Conservation (phyloP, 2,888 invertebrate species). For the Keiferia lycopersicella region DNA sequence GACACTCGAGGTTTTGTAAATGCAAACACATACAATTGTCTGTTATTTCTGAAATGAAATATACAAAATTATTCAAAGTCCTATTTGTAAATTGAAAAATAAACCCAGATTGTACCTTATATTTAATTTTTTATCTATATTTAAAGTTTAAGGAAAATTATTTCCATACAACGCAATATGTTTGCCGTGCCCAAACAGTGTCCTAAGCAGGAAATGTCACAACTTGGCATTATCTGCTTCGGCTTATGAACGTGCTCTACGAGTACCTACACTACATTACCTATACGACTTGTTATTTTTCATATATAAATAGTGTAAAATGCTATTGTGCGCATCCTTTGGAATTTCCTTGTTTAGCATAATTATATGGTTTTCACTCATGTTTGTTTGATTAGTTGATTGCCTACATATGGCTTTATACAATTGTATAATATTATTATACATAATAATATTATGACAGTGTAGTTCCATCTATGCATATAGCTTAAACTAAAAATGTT, state of each 20-base stretch:
- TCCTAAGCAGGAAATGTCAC: constrained; percentile 26
- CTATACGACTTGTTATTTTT: not conserved
- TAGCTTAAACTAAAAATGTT: not conserved
- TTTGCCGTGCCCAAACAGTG: constrained; percentile 22
- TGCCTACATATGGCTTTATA: not conserved
- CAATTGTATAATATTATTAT: not conserved
- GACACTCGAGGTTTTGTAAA: not conserved
- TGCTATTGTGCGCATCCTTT: not conserved
- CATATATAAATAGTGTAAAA: too few species aligned
- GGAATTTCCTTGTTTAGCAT: constrained; percentile 6
- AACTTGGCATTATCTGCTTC: not conserved
- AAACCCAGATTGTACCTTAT: too few species aligned
- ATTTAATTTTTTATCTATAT: too few species aligned
- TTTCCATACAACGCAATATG: constrained; percentile 19
- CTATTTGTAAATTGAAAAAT: too few species aligned
- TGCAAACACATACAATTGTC: too few species aligned
- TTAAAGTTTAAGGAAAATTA: not conserved
- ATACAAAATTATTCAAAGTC: too few species aligned
- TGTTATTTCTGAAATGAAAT: too few species aligned
- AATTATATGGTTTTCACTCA: not conserved
- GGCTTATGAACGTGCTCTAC: constrained; percentile 4
- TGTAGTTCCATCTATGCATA: not conserved
- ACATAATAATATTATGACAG: not conserved
- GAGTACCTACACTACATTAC: not conserved
- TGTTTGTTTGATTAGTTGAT: not conserved